Percentiles rank a stretch among this genome's conserved stretches.
Evolutionary conservation across 2,797 vertebrate genomes (phyloP).

Genomic region (Mormyrops boulengeri): DNA sequence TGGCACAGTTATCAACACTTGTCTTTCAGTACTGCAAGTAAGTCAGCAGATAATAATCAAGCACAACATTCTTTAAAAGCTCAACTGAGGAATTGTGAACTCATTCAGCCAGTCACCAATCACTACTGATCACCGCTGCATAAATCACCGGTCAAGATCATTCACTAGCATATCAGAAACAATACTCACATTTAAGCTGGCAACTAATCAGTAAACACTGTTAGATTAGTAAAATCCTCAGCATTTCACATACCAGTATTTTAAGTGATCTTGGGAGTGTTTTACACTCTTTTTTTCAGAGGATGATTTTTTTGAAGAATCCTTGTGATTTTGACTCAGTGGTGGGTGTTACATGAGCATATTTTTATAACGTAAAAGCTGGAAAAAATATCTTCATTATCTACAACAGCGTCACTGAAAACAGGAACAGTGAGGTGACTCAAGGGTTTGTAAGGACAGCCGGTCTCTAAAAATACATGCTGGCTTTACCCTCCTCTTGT

Average conservation of each 20-base stretch:
- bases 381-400: slow-evolving; percentile 19
- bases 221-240: neutral
- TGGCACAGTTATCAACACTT: neutral
- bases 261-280: neutral
- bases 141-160: neutral
- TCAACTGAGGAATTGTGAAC: neutral
- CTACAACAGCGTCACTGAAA: neutral
- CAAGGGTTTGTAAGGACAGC: slow-evolving; percentile 7
- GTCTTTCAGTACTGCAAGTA: neutral
- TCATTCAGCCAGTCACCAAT: neutral
- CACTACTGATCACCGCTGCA: neutral
- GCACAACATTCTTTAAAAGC: neutral
- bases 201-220: neutral
- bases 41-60: neutral
- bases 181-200: neutral
- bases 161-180: neutral
- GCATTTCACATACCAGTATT: neutral
- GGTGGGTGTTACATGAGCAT: slow-evolving; percentile 11
- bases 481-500: slow-evolving; percentile 10
- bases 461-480: slow-evolving; percentile 12
- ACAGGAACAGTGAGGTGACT: slow-evolving; percentile 19
- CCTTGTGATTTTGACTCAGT: slow-evolving; percentile 22
- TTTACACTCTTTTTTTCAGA: neutral
- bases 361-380: slow-evolving; percentile 12
- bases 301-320: neutral